Base-by-base conservation (phyloP, 2,113 vertebrate genomes). In the Amazona guildingii region DNA sequence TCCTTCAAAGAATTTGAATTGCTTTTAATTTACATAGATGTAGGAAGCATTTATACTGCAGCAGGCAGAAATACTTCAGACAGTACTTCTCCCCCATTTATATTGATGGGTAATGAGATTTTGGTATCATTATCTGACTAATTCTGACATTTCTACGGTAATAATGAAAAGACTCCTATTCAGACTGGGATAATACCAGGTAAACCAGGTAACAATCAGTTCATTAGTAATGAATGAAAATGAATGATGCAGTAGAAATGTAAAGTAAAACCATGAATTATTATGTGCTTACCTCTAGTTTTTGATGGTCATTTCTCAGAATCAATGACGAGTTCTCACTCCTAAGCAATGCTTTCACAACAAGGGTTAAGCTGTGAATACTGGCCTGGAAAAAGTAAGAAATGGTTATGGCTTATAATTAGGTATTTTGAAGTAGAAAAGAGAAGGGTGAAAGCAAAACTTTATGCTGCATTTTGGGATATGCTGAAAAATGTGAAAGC, bases 361-460 rank as follows among this genome's bases (percentile, higher is more conserved):
- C 96, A 95, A 99, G 97, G 59, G 98, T 94, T 67, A 99, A 95
- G 72, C 96, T 98, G 92, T 98, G 98, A 97, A 99, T 99, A 85
- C 97, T 98, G 25, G 98, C 97, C 99, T 99, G 96, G 20, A 98
- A 97, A 82, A 90, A 91, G 64, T 92, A 4, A 89, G 16, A 63
- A 80, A 37, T 68, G 17, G 5, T 51, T 67, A 3, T 19, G 16
- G 29, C 66, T 93, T 61, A 43, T 7, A 55, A 6, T 11, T 33
- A 44, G 12, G 5, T 55, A 68, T 85, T 89, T 77, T 66, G 9
- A 80, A 85, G 51, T 20, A 79, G 17, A 89, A 66, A 81, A 5
- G 4, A 75, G 13, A 61, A 73, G 8, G 1, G 6, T 48, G 75
- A 89, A 59, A 81, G 41, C 20, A 85, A 85, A 91, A 54, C 9